Percentiles rank a stretch among this genome's conserved stretches.
Evolutionary conservation across 2,888 invertebrate species (phyloP).

Genomic region (Tetrapedia diversipes): DNA sequence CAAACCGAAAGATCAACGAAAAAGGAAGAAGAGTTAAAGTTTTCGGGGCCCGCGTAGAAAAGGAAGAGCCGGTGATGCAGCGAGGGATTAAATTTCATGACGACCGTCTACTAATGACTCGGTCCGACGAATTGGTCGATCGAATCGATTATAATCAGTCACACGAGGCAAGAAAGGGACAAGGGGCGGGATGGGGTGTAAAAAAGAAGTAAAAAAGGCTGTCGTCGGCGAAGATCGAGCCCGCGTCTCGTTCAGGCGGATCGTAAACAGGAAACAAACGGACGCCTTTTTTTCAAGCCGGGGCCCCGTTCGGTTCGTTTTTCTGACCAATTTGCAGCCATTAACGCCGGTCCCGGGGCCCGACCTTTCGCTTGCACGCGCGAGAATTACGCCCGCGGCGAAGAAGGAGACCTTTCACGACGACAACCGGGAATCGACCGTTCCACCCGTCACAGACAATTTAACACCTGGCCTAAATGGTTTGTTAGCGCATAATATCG

Average conservation of each 20-base stretch:
- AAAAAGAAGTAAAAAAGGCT: neutral
- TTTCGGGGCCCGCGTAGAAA: neutral
- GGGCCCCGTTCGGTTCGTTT: constrained; percentile 60
- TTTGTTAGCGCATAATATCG: constrained; percentile 81
- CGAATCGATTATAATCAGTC: constrained; percentile 70
- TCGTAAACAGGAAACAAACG: constrained; percentile 64
- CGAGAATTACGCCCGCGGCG: constrained; percentile 37
- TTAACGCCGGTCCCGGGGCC: constrained; percentile 67
- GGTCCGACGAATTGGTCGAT: constrained; percentile 70
- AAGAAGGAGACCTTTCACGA: constrained; percentile 33
- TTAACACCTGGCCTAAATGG: constrained; percentile 82
- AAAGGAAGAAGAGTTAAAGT: neutral
- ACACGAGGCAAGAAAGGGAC: constrained; percentile 23
- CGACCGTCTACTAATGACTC: constrained; percentile 65
- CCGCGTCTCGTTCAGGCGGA: constrained; percentile 26
- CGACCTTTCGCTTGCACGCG: constrained; percentile 62
- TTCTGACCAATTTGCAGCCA: constrained; percentile 78
- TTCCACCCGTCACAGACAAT: constrained; percentile 81
- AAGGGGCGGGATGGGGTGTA: neutral
- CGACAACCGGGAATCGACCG: constrained; percentile 63
- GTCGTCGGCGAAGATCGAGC: constrained; percentile 30
- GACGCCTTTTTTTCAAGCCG: constrained; percentile 16
- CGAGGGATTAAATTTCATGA: constrained; percentile 68
- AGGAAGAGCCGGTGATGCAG: constrained; percentile 41
- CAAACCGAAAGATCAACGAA: constrained; percentile 7